Conservation (phyloP, 2,113 vertebrate species). For the Clupea harengus region DNA sequence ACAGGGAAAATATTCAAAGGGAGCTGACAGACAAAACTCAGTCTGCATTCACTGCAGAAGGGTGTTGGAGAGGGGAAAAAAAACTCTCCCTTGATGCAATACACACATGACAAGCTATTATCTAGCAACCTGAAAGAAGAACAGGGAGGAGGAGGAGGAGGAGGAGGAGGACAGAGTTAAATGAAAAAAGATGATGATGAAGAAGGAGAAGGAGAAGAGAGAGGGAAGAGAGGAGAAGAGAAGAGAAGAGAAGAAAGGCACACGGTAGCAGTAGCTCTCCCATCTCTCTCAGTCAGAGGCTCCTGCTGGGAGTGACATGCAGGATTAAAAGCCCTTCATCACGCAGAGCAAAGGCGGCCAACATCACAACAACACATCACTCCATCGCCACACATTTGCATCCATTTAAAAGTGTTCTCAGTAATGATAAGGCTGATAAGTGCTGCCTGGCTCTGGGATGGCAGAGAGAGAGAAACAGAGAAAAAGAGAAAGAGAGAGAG, state of each 20-base stretch:
- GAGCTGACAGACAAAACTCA: conserved; percentile 14
- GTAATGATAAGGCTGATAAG: conserved; percentile 26
- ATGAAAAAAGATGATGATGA: conserved; percentile 32
- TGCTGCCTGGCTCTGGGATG: not conserved
- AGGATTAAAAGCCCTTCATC: conserved; percentile 48
- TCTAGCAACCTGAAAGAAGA: conserved; percentile 47
- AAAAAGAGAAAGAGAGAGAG: conserved; percentile 2
- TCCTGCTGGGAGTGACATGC: conserved; percentile 32
- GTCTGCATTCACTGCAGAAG: conserved; percentile 8
- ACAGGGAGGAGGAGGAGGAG: conserved; percentile 35
- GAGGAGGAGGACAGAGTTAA: conserved; percentile 43
- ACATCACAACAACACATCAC: conserved; percentile 24
- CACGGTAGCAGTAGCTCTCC: not conserved
- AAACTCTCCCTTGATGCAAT: conserved; percentile 24
- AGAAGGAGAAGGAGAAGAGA: conserved; percentile 2
- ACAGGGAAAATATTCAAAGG: conserved; percentile 16
- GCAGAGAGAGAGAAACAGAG: not conserved
- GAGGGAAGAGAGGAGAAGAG: not conserved
- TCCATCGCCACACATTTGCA: conserved; percentile 28
- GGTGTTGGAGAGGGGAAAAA: conserved; percentile 51
- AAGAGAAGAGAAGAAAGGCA: not conserved
- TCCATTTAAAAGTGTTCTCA: conserved; percentile 24
- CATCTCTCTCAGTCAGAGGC: not conserved
- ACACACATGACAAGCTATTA: conserved; percentile 59
- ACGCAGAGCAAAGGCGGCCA: conserved; percentile 25